These are phyloP conservation scores for Schmidtea mediterranea DNA, from an alignment of 1,140 invertebrate species.

Conservation along the genomic window DNA sequence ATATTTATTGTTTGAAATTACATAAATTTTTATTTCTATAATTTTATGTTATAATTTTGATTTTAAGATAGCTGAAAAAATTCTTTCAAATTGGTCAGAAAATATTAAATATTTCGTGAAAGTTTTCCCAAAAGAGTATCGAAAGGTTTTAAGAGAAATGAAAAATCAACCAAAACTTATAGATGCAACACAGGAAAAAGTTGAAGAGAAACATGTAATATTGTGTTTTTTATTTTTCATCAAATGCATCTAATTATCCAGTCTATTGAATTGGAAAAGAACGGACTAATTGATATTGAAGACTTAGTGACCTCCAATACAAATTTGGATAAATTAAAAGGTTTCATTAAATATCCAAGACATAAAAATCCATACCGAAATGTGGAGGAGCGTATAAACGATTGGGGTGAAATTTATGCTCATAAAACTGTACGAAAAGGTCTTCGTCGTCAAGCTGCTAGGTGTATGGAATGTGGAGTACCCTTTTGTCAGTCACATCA, in stretches of 20 bases:
- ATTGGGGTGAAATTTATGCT: slow-evolving; percentile 91
- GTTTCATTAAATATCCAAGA: slow-evolving; percentile 79
- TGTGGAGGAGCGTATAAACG: slow-evolving; percentile 50
- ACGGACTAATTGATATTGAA: slow-evolving; percentile 7
- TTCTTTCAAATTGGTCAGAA: neutral
- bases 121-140: slow-evolving; percentile 86
- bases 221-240: too few species aligned
- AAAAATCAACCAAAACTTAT: slow-evolving; percentile 7
- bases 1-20: too few species aligned
- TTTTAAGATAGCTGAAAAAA: slow-evolving; percentile 6
- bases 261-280: neutral
- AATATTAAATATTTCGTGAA: slow-evolving; percentile 10
- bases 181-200: too few species aligned
- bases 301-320: neutral
- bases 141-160: slow-evolving; percentile 50
- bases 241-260: neutral
- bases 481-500: slow-evolving; percentile 91
- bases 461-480: slow-evolving; percentile 94
- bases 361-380: slow-evolving; percentile 55
- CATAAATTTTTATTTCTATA: neutral
- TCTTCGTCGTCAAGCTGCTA: slow-evolving; percentile 60
- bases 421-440: slow-evolving; percentile 55
- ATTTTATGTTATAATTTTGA: neutral
- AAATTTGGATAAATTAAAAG: slow-evolving; percentile 18
- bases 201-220: too few species aligned